These are phyloP conservation scores for Betta splendens DNA, from an alignment of 2,797 vertebrate genomes.

Conservation along the genomic window DNA sequence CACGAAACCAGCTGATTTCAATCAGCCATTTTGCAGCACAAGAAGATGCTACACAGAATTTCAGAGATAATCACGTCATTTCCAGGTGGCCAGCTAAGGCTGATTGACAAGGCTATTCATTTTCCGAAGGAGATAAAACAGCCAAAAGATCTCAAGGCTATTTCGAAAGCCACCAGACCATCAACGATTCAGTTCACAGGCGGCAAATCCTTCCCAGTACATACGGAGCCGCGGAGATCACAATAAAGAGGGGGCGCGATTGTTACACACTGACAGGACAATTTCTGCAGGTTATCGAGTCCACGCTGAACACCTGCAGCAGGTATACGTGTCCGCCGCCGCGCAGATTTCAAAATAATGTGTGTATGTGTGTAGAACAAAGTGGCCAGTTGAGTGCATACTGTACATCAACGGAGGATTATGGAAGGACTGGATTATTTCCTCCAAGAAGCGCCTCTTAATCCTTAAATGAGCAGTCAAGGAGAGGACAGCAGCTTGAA, in stretches of 20 bases:
- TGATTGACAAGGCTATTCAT: conserved; percentile 63
- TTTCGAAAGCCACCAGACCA: conserved; percentile 47
- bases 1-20: conserved; percentile 23
- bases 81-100: conserved; percentile 59
- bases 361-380: background rate
- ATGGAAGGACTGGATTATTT: conserved; percentile 71
- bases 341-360: conserved; percentile 6
- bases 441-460: conserved; percentile 48
- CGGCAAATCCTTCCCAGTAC: conserved; percentile 39
- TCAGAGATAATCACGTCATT: conserved; percentile 42
- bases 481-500: conserved; percentile 60
- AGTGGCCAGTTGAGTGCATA: conserved; percentile 31
- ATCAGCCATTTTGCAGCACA: conserved; percentile 27
- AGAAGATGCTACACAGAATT: conserved; percentile 27
- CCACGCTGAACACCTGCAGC: conserved; percentile 35
- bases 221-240: conserved; percentile 18
- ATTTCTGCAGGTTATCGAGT: conserved; percentile 42
- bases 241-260: conserved; percentile 37
- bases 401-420: conserved; percentile 60
- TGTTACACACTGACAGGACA: conserved; percentile 25
- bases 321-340: conserved; percentile 9
- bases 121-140: conserved; percentile 59
- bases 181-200: conserved; percentile 42
- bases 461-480: conserved; percentile 64
- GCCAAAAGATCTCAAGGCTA: conserved; percentile 43